Conservation (phyloP, 2,113 vertebrate genomes). For the Potamarius usumacintae region DNA sequence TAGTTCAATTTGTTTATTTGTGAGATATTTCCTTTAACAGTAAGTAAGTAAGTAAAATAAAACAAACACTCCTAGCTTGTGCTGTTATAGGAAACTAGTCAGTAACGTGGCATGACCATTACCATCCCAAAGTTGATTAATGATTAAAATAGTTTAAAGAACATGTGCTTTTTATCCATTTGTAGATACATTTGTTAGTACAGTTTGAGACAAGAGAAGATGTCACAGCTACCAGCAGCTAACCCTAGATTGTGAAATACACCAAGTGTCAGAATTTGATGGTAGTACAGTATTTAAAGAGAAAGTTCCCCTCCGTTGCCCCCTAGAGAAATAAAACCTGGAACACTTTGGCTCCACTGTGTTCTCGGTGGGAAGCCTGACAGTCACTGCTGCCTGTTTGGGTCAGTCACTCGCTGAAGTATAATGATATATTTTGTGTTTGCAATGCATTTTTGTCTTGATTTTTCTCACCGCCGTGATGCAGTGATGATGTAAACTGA, state of each 20-base stretch:
- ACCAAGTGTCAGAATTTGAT: not conserved
- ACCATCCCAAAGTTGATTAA: too few relatives aligned
- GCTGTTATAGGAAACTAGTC: too few relatives aligned
- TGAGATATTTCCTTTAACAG: too few relatives aligned
- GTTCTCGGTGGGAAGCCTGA: not conserved
- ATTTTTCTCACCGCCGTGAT: not conserved
- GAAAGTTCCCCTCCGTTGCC: not conserved
- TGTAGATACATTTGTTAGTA: not conserved
- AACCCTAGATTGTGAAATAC: not conserved
- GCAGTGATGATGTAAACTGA: slow-evolving; percentile 12
- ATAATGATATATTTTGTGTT: slow-evolving; percentile 24
- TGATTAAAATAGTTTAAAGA: too few relatives aligned
- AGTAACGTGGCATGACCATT: too few relatives aligned
- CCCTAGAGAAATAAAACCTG: not conserved
- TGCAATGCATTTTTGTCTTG: not conserved
- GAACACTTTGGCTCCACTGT: not conserved
- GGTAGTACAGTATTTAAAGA: not conserved
- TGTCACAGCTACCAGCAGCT: too few relatives aligned
- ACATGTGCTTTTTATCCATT: not conserved
- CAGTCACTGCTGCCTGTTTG: not conserved
- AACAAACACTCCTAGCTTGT: too few relatives aligned
- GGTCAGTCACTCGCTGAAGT: not conserved
- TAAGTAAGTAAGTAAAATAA: too few relatives aligned
- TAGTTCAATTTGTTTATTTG: too few relatives aligned
- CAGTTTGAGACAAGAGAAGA: not conserved